These are phyloP conservation scores for Lordiphosa mommai DNA, from an alignment of 1,140 invertebrate genomes.

Conservation along the genomic window DNA sequence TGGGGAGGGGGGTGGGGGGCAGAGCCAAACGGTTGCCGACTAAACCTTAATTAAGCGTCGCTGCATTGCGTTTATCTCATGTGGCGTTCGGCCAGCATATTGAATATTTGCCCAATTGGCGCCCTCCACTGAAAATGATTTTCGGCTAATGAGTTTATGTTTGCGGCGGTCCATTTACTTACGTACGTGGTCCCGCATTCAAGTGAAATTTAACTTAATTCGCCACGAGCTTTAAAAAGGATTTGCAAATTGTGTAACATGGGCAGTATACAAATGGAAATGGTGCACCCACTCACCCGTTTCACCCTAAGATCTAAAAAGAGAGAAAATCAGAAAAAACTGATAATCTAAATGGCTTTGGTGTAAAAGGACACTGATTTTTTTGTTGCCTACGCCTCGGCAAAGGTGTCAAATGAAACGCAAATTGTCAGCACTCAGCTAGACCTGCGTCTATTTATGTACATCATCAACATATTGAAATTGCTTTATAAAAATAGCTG, in stretches of 20 bases:
- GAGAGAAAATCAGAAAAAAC: not conserved
- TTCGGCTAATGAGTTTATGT: conserved; percentile 44
- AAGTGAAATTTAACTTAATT: not conserved
- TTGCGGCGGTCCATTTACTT: conserved; percentile 18
- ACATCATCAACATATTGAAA: conserved; percentile 14
- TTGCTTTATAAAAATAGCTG: conserved; percentile 33
- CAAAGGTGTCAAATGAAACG: conserved; percentile 1
- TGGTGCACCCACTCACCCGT: too few relatives aligned
- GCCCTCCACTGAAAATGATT: conserved; percentile 17
- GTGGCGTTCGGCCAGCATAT: conserved; percentile 22
- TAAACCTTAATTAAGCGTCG: conserved; percentile 45
- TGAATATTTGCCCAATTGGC: conserved; percentile 41
- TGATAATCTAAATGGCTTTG: not conserved
- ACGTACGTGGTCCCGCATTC: not conserved
- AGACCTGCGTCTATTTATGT: not conserved
- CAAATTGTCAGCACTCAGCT: not conserved
- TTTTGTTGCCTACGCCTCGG: too few relatives aligned
- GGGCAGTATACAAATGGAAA: too few relatives aligned
- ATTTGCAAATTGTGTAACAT: too few relatives aligned
- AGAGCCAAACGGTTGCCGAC: not conserved
- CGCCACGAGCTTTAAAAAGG: not conserved
- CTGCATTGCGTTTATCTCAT: conserved; percentile 39
- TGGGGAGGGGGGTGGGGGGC: not conserved
- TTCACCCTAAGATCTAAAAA: too few relatives aligned
- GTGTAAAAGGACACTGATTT: not conserved